Base-by-base conservation (phyloP, 2,113 vertebrate species). In the Rhinoderma darwinii region DNA sequence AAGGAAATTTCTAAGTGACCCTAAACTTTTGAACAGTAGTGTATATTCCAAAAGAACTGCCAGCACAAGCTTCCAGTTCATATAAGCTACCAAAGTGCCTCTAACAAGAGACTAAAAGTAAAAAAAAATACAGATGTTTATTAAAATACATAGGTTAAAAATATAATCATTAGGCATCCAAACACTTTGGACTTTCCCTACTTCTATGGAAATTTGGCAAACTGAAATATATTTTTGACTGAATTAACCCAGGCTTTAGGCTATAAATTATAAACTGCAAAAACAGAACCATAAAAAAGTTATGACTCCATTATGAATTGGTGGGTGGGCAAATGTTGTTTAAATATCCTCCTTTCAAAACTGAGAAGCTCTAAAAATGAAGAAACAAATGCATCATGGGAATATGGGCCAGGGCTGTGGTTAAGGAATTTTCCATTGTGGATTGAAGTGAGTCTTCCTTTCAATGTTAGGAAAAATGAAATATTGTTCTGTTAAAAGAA, bases 271-370 rank as follows among this genome's bases (percentile, higher is more conserved):
- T 75, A 75, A 75, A 75, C 47, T 75, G 73, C 39, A 75, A 75
- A 75, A 75, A 47, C 73, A 75, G 73, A 75, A 44, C 73, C 39
- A 44, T 43, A 75, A 74, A 75, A n/a, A 79, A 79, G 30, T 75
- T 75, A 44, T 75, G 41, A 75, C 44, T 44, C 39, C 41, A 14
- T 75, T 75, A 44, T 27, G n/a, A 75, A 25, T 44, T 41, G 47
- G 39, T 75, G 73, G 73, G 73, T 75, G 73, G 73, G 73, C 73
- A 75, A 41, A 75, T 75, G 73, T 74, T 74, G 72, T 75, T 47
- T 75, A 75, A 75, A 47, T 47, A 75, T 75, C 43, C 73, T 75
- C 39, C 41, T 44, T 75, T 75, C 73, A 75, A 14, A 44, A 44
- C 25, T 17, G 11, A 44, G 73, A 75, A 41, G 2, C 22, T 43